Evolutionary conservation across 1,140 invertebrate species (phyloP).

Genomic region (Halictus rubicundus): DNA sequence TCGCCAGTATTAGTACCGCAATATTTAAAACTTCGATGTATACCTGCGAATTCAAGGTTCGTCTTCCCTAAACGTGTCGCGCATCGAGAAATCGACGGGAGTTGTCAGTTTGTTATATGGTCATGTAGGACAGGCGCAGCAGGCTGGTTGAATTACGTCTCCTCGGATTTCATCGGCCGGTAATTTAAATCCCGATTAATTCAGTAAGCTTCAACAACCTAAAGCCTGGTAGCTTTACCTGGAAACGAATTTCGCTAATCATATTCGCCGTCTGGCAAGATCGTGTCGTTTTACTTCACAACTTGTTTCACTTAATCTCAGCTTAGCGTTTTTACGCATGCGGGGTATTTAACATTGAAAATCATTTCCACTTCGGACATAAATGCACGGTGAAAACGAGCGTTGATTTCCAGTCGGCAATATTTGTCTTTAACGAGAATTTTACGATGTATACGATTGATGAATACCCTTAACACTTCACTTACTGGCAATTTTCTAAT

Average conservation of each 20-base stretch:
- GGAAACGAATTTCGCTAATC: conserved; percentile 34
- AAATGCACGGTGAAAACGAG: no score
- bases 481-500: no score
- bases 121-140: conserved; percentile 50
- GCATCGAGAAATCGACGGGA: conserved; percentile 50
- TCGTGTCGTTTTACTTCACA: neutral
- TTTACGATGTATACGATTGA: no score
- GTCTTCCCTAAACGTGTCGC: neutral
- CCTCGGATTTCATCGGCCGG: conserved; percentile 58
- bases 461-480: no score
- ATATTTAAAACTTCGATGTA: neutral
- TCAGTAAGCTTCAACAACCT: conserved; percentile 31
- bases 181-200: conserved; percentile 63
- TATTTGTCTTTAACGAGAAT: no score
- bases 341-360: neutral
- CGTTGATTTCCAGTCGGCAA: no score
- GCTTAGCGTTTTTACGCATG: neutral
- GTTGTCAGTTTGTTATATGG: conserved; percentile 35
- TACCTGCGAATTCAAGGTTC: neutral
- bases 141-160: conserved; percentile 56
- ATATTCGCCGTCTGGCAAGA: neutral
- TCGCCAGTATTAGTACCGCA: neutral
- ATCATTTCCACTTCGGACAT: neutral
- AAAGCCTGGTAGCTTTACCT: conserved; percentile 24
- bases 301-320: conserved; percentile 2